Percentiles rank a stretch among this genome's conserved stretches.
phyloP scores from a whole-genome alignment of 2,113 vertebrate genomes.

The Delphinapterus leucas region DNA sequence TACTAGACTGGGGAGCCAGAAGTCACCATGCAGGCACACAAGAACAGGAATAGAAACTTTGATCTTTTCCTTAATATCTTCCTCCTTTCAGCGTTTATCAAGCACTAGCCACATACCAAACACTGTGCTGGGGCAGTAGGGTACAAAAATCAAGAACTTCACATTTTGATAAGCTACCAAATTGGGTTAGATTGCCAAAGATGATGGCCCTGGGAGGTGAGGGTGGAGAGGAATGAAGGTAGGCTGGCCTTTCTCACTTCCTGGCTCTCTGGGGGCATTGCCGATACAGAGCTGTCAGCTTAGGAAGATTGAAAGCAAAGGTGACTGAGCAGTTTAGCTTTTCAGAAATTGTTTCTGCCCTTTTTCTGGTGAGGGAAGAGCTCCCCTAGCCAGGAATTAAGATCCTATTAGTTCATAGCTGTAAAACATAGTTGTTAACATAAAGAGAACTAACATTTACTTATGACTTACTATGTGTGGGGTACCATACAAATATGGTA shows the following conservation, averaged over 20 bases:
- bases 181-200: not conserved
- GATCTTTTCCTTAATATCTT: not conserved
- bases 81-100: not conserved
- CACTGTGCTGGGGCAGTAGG: no score
- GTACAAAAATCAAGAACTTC: no score
- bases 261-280: not conserved
- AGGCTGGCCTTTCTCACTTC: not conserved
- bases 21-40: not conserved
- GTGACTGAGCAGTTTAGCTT: not conserved
- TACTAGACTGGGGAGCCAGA: not conserved
- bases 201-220: not conserved
- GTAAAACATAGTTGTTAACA: not conserved
- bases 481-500: not conserved
- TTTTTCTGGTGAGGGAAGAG: not conserved
- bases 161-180: not conserved
- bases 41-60: not conserved
- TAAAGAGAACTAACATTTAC: not conserved
- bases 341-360: not conserved
- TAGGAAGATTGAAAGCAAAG: not conserved
- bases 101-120: not conserved
- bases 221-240: not conserved
- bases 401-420: not conserved
- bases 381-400: not conserved
- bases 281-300: not conserved
- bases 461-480: not conserved